phyloP scores from a whole-genome alignment of 2,797 vertebrate species.

The Darevskia mixta region DNA sequence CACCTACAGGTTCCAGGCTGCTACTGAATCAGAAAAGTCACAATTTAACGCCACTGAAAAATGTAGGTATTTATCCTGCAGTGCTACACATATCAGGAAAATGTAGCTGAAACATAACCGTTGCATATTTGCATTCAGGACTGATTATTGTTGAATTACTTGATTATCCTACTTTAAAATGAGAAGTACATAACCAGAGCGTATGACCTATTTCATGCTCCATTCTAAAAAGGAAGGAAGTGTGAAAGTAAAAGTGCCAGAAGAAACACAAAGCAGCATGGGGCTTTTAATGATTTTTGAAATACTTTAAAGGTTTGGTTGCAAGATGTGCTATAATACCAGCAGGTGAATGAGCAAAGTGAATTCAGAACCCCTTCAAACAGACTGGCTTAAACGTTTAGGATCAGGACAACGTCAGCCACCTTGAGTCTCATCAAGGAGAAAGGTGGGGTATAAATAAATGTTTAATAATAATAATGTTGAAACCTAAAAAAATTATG shows the following conservation, averaged over 20 bases:
- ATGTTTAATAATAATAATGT: not conserved
- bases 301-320: not conserved
- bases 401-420: not conserved
- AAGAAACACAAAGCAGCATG: not conserved
- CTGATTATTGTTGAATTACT: not conserved
- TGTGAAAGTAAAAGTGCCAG: not conserved
- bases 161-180: not conserved
- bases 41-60: not conserved
- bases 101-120: not conserved
- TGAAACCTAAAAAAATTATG: no score
- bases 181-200: not conserved
- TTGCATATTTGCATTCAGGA: fast-evolving
- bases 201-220: no score
- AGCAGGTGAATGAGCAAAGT: not conserved
- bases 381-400: not conserved
- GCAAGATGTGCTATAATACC: not conserved
- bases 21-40: not conserved
- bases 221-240: not conserved
- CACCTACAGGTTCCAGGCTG: not conserved
- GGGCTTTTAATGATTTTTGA: not conserved
- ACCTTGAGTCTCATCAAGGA: no score
- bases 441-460: not conserved
- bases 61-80: not conserved
- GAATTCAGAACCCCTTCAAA: not conserved
- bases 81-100: not conserved